These are phyloP conservation scores for Henricia sp. DNA, from an alignment of 53 echinoderm and acorn worm species.

Conservation along the genomic window DNA sequence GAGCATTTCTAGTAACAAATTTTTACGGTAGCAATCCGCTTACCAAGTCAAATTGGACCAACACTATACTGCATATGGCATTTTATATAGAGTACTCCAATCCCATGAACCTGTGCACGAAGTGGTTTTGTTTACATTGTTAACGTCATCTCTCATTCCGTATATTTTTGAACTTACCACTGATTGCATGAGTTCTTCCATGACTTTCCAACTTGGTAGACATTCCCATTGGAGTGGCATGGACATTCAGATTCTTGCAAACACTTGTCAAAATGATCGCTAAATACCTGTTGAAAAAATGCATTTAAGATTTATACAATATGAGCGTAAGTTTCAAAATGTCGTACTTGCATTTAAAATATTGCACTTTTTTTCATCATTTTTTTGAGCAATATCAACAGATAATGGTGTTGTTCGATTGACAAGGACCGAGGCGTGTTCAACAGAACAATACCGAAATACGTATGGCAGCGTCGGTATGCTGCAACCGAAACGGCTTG, in stretches of 20 bases:
- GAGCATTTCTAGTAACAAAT: no score
- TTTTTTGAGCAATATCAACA: no score
- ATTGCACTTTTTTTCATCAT: no score
- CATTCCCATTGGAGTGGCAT: neutral
- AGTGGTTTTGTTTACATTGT: neutral
- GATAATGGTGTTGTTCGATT: no score
- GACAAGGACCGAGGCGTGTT: no score
- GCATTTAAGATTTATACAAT: no score
- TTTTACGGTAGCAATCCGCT: neutral
- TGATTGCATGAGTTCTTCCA: conserved; percentile 7
- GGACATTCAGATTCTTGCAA: conserved; percentile 4
- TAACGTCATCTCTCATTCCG: no score
- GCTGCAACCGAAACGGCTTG: no score
- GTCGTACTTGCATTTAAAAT: no score
- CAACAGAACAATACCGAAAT: no score
- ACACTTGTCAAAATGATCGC: neutral
- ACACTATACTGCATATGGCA: neutral
- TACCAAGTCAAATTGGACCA: neutral
- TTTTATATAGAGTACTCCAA: neutral
- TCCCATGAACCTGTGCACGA: neutral
- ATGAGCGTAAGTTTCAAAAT: no score
- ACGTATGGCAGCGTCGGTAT: no score
- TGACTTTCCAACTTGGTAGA: neutral
- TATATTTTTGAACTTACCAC: neutral
- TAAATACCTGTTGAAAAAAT: conserved; percentile 1